phyloP scores from a whole-genome alignment of 2,113 vertebrate genomes.

The Amblyopsis rosae region DNA sequence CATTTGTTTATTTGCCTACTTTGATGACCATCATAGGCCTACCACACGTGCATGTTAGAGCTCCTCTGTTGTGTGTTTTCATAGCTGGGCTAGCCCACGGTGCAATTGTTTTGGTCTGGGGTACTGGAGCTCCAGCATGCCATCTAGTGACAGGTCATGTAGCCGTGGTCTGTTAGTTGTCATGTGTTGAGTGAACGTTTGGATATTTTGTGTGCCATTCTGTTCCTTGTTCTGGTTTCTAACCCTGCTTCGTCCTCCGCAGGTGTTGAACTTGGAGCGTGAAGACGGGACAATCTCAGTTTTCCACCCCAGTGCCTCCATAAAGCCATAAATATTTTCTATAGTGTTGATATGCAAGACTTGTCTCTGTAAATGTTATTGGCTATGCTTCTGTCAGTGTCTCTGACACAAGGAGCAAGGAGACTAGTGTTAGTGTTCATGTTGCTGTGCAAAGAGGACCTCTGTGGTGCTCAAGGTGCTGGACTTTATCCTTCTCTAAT shows the following conservation, averaged over 20 bases:
- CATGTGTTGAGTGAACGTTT: not conserved
- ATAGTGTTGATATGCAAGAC: slow-evolving; percentile 16
- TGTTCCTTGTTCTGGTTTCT: not conserved
- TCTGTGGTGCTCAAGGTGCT: slow-evolving; percentile 34
- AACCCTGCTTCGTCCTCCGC: slow-evolving; percentile 27
- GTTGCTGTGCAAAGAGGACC: slow-evolving; percentile 19
- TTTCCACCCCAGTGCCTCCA: slow-evolving; percentile 83
- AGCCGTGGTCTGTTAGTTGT: not conserved
- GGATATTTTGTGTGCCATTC: not conserved
- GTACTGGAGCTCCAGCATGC: no score
- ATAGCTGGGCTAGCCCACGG: no score
- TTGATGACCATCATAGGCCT: no score
- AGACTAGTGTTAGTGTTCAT: slow-evolving; percentile 2
- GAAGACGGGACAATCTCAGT: slow-evolving; percentile 80
- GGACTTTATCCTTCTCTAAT: slow-evolving; percentile 35
- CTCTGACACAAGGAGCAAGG: no score
- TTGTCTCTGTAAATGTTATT: slow-evolving; percentile 20
- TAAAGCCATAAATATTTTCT: slow-evolving; percentile 70
- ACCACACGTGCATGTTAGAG: no score
- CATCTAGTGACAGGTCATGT: no score
- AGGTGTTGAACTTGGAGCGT: slow-evolving; percentile 66
- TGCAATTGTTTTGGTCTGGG: no score
- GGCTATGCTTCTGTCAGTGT: slow-evolving; percentile 1
- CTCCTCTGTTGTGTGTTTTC: no score
- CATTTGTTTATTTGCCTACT: no score